These are phyloP conservation scores for Macrophya alboannulata DNA, from an alignment of 2,888 invertebrate species.

Conservation along the genomic window DNA sequence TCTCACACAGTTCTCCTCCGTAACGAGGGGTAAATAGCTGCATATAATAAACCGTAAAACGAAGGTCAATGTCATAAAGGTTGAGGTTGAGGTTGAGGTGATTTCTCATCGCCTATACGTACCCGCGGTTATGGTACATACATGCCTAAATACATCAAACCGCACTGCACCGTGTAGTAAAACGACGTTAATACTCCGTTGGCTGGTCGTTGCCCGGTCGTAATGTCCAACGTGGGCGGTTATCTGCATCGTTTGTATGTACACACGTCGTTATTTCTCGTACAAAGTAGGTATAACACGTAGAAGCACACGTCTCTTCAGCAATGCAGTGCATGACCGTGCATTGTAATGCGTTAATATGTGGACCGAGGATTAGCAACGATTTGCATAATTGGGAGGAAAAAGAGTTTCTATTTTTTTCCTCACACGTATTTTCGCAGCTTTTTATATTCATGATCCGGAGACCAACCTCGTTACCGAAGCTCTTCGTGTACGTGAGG, in stretches of 20 bases:
- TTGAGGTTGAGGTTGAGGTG: slow-evolving; percentile 33
- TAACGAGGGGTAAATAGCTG: not conserved
- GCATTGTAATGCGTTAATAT: not conserved
- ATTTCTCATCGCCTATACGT: slow-evolving; percentile 14
- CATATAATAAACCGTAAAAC: not conserved
- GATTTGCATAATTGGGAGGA: slow-evolving; percentile 43
- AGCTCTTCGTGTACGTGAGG: not conserved
- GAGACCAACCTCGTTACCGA: not conserved
- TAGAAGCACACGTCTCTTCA: not conserved
- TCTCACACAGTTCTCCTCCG: not conserved
- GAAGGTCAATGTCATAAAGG: slow-evolving; percentile 45
- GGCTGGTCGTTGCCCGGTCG: slow-evolving; percentile 47
- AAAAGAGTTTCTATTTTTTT: not conserved
- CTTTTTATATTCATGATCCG: not conserved
- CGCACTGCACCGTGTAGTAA: not conserved
- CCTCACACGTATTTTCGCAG: not conserved
- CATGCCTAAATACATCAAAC: slow-evolving; percentile 1
- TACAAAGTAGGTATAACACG: not conserved
- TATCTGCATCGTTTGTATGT: not conserved
- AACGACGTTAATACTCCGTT: not conserved
- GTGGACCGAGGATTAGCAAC: not conserved
- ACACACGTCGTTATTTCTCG: slow-evolving; percentile 1
- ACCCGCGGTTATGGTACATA: not conserved
- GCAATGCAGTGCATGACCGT: not conserved
- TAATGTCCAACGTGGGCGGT: slow-evolving; percentile 43